A percentile compares a stretch with the other conserved stretches of the same genome.
Conservation (phyloP, 1,140 invertebrate genomes). For the Diachasma alloeum region DNA sequence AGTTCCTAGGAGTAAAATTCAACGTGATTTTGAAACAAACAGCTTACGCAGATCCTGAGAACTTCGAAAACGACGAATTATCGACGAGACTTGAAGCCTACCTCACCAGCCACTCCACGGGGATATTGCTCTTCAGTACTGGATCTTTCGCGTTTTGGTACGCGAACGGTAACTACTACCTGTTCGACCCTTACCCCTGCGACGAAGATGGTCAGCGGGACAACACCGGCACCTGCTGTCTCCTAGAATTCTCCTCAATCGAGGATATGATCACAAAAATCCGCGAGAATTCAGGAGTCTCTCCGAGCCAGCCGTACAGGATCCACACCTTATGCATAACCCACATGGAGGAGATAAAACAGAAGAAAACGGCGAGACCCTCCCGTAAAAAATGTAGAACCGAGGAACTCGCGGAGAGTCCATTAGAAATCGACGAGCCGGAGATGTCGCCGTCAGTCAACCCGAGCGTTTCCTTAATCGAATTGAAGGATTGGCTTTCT, state of each 20-base stretch:
- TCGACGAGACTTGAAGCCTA: conserved; percentile 35
- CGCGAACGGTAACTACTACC: conserved; percentile 39
- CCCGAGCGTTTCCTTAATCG: conserved; percentile 45
- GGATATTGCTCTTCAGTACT: conserved; percentile 53
- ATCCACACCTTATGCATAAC: conserved; percentile 48
- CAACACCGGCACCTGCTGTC: conserved; percentile 40
- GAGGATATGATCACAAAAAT: conserved; percentile 44
- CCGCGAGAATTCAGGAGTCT: conserved; percentile 38
- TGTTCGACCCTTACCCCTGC: conserved; percentile 59
- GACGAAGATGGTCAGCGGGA: conserved; percentile 43
- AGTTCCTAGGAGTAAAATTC: conserved; percentile 42
- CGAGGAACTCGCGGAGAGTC: conserved; percentile 4
- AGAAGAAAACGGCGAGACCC: not conserved
- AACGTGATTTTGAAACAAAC: conserved; percentile 51
- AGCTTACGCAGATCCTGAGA: conserved; percentile 44
- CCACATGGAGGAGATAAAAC: conserved; percentile 42
- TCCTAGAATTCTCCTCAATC: conserved; percentile 45
- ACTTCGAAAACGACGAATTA: conserved; percentile 37
- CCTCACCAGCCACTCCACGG: conserved; percentile 44
- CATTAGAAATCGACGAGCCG: not conserved
- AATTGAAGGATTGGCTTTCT: conserved; percentile 44
- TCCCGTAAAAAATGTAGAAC: not conserved
- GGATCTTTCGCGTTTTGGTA: conserved; percentile 54
- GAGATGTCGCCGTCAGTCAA: not conserved
- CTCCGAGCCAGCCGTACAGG: conserved; percentile 39